phyloP scores from a whole-genome alignment of 2,113 vertebrate genomes.

The Porphyrio hochstetteri region DNA sequence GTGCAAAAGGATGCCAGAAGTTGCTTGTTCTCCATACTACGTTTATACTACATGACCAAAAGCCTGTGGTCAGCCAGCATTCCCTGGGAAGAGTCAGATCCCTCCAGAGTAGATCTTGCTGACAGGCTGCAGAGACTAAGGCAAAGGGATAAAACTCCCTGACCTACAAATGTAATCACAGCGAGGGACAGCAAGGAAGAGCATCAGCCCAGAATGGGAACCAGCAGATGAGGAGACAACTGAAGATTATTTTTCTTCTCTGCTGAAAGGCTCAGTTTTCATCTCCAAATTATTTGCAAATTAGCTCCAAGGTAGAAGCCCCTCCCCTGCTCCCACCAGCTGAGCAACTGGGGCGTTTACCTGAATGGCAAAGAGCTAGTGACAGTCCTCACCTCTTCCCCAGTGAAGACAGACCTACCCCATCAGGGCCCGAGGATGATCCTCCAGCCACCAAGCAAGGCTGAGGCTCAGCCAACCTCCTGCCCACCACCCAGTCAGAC shows the following conservation, averaged over 20 bases:
- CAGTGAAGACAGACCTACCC: fast-evolving
- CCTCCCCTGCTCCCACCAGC: neutral
- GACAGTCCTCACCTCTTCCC: neutral
- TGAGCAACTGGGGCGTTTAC: neutral
- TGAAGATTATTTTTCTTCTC: neutral
- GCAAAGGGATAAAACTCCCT: neutral
- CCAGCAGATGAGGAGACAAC: neutral
- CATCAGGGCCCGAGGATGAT: neutral
- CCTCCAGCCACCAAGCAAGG: neutral
- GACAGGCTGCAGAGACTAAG: neutral
- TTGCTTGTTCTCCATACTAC: neutral
- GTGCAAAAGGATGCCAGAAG: neutral
- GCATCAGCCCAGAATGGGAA: neutral
- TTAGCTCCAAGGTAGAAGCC: neutral
- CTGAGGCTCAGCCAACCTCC: neutral
- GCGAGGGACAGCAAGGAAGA: neutral
- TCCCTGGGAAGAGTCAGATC: neutral
- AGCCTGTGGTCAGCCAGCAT: neutral
- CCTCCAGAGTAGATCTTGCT: neutral
- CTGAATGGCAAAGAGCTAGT: neutral
- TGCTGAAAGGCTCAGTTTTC: neutral
- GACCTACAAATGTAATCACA: neutral
- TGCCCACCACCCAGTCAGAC: neutral
- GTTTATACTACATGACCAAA: neutral
- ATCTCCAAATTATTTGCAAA: neutral